These are phyloP conservation scores for Neoscelio sp. DNA, from an alignment of 2,888 invertebrate species.

Conservation along the genomic window DNA sequence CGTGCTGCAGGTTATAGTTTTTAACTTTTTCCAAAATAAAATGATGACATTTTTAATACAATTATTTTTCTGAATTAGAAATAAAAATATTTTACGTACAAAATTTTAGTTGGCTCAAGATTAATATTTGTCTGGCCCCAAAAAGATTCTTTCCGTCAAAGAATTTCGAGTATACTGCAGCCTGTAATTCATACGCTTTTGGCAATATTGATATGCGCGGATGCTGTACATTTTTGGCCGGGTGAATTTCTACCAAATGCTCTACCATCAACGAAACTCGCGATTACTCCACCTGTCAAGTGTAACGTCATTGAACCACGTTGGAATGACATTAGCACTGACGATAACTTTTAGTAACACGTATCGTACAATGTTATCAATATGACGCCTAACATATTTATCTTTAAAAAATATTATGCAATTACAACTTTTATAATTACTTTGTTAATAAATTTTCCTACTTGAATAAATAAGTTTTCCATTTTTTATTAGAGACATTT, in stretches of 20 bases:
- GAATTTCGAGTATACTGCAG: constrained; percentile 70
- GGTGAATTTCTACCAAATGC: constrained; percentile 78
- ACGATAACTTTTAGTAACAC: constrained; percentile 37
- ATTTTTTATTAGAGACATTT: too few species aligned
- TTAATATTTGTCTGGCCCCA: constrained; percentile 80
- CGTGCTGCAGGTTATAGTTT: constrained; percentile 62
- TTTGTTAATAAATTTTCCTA: too few species aligned
- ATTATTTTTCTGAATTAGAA: too few species aligned
- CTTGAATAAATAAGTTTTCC: too few species aligned
- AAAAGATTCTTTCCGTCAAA: constrained; percentile 71
- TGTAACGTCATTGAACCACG: constrained; percentile 79
- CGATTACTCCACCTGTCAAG: constrained; percentile 75
- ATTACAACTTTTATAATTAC: too few species aligned
- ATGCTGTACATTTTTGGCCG: constrained; percentile 78
- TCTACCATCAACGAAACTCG: constrained; percentile 71
- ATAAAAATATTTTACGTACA: too few species aligned
- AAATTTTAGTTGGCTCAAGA: constrained; percentile 74
- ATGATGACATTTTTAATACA: neutral
- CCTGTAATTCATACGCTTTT: constrained; percentile 75
- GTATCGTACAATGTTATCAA: neutral
- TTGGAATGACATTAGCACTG: constrained; percentile 73
- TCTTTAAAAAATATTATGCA: neutral
- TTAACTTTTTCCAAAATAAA: constrained; percentile 8
- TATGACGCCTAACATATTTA: neutral
- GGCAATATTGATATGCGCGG: constrained; percentile 73